A percentile compares a stretch with the other conserved stretches of the same genome.
phyloP scores from a whole-genome alignment of 35 echinoderm and acorn worm species.

The Strongylocentrotus purpuratus region DNA sequence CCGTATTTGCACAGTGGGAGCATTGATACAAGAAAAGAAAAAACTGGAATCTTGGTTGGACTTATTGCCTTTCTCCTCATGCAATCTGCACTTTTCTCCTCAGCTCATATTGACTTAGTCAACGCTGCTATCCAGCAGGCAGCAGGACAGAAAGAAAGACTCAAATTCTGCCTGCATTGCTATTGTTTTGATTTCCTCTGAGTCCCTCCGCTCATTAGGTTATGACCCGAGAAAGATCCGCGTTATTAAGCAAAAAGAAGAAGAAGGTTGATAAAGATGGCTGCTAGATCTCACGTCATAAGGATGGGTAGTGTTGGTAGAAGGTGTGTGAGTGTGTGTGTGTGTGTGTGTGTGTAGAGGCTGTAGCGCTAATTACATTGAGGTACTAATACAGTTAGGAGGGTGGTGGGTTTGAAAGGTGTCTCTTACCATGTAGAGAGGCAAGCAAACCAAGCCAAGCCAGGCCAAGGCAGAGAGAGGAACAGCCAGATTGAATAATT shows the following conservation, averaged over 20 bases:
- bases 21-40: slow-evolving; percentile 31
- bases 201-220: slow-evolving; percentile 49
- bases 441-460: slow-evolving; percentile 41
- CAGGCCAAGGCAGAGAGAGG: no score
- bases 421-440: slow-evolving; percentile 20
- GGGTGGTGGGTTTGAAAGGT: background rate
- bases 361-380: slow-evolving; percentile 77
- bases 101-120: slow-evolving; percentile 40
- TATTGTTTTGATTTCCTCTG: slow-evolving; percentile 49
- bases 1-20: slow-evolving; percentile 43
- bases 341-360: slow-evolving; percentile 38
- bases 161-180: slow-evolving; percentile 38
- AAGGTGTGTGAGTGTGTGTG: slow-evolving; percentile 40
- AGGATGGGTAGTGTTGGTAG: background rate
- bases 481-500: slow-evolving; percentile 69
- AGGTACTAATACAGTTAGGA: slow-evolving; percentile 77
- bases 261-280: slow-evolving; percentile 44
- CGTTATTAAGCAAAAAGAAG: slow-evolving; percentile 10
- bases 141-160: slow-evolving; percentile 44
- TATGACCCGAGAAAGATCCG: slow-evolving; percentile 30
- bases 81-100: slow-evolving; percentile 42
- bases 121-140: background rate
- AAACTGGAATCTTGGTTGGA: background rate
- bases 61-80: slow-evolving; percentile 30
- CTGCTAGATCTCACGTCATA: slow-evolving; percentile 23